Evolutionary conservation across 2,113 vertebrate species (phyloP).

Genomic region (Pan paniscus): DNA sequence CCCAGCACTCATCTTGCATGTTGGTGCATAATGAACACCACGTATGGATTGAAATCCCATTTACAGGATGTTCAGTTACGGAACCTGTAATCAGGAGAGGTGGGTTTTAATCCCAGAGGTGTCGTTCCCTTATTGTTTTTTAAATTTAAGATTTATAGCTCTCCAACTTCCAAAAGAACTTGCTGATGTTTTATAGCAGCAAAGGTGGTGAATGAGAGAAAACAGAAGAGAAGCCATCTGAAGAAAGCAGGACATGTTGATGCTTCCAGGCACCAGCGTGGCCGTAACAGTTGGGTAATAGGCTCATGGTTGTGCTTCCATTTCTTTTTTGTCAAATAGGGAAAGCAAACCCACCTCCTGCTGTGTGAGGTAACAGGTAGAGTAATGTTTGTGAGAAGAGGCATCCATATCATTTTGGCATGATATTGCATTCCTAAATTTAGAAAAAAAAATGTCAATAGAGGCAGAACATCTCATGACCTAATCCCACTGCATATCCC

Average conservation of each 20-base stretch:
- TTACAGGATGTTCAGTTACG: not conserved
- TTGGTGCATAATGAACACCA: not conserved
- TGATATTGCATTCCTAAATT: not conserved
- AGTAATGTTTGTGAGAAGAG: not conserved
- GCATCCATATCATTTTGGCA: not conserved
- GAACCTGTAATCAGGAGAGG: not conserved
- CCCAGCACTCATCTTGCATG: rapidly evolving
- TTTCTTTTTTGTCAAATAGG: not conserved
- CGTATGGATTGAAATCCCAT: not conserved
- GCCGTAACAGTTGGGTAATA: too few species aligned
- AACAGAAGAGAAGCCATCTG: not conserved
- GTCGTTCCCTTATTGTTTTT: not conserved
- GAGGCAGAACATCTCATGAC: not conserved
- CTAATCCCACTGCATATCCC: not conserved
- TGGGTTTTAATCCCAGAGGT: constrained; percentile 30
- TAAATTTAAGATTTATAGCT: constrained; percentile 7
- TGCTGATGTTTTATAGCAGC: not conserved
- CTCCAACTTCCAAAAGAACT: not conserved
- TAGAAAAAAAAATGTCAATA: not conserved
- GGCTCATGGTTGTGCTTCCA: not conserved
- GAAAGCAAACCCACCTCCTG: not conserved
- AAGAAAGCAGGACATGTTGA: not conserved
- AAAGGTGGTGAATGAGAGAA: not conserved
- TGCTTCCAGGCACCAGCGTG: not conserved
- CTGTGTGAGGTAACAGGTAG: not conserved